A percentile compares a stretch with the other conserved stretches of the same genome.
Conservation (phyloP, 2,888 invertebrate genomes). For the Epistrophella euchroma region DNA sequence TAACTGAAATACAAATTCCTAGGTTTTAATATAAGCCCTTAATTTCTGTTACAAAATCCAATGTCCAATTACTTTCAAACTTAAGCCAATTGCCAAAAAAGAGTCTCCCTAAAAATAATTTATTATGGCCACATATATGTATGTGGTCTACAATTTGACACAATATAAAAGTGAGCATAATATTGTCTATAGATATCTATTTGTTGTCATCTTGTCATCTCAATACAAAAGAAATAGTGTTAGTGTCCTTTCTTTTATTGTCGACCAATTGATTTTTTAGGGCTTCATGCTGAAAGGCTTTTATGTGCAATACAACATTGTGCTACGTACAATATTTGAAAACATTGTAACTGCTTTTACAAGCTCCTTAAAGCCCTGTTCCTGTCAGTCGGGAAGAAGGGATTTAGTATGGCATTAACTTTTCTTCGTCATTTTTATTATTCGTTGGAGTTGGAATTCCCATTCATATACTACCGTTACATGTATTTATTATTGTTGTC, state of each 20-base stretch:
- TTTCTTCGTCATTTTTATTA: constrained; percentile 18
- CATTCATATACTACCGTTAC: not conserved
- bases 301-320: constrained; percentile 31
- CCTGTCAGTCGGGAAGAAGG: not conserved
- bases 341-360: constrained; percentile 24
- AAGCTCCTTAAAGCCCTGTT: constrained; percentile 9
- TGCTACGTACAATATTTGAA: constrained; percentile 1
- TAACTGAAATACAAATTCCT: too few species aligned
- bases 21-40: too few species aligned
- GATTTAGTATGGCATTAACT: constrained; percentile 37
- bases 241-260: constrained; percentile 28
- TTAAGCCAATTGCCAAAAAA: constrained; percentile 5
- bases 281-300: not conserved
- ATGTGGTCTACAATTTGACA: not conserved
- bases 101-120: constrained; percentile 18
- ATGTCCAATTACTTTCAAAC: constrained; percentile 8
- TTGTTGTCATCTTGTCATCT: constrained; percentile 4
- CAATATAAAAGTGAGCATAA: not conserved
- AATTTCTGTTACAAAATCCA: not conserved
- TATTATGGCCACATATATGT: not conserved
- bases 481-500: constrained; percentile 7
- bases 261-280: constrained; percentile 28
- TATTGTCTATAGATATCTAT: not conserved
- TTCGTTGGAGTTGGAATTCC: constrained; percentile 31
- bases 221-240: not conserved